Conservation (phyloP, 2,797 vertebrate genomes). For the Cirrhinus molitorella region DNA sequence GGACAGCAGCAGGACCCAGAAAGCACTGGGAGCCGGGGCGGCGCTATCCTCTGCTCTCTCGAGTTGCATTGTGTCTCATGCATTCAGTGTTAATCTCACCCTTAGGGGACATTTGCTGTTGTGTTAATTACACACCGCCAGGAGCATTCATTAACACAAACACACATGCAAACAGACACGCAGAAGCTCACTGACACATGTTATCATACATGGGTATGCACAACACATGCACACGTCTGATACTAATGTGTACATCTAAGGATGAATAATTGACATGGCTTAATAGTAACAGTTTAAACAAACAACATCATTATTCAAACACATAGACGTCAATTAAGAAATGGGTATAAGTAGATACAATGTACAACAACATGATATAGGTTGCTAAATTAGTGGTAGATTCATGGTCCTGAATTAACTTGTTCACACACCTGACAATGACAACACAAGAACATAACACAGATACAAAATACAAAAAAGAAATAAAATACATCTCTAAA, state of each 20-base stretch:
- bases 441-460: too few relatives aligned
- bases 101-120: conserved; percentile 81
- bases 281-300: background rate
- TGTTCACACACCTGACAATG: too few relatives aligned
- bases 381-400: too few relatives aligned
- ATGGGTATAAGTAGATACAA: background rate
- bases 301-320: background rate
- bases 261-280: background rate
- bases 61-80: conserved; percentile 80
- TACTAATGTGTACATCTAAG: background rate
- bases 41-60: conserved; percentile 67
- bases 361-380: background rate
- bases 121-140: conserved; percentile 83
- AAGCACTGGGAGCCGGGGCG: conserved; percentile 47
- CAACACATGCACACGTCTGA: background rate
- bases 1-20: conserved; percentile 61
- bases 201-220: background rate
- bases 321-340: background rate
- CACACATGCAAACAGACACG: conserved; percentile 16
- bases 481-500: too few relatives aligned
- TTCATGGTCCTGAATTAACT: too few relatives aligned
- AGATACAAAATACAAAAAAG: too few relatives aligned
- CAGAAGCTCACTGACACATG: conserved; percentile 10
- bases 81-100: conserved; percentile 82
- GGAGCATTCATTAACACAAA: conserved; percentile 79